Base-by-base conservation (phyloP, 2,888 invertebrate species). In the Helobdella robusta region DNA sequence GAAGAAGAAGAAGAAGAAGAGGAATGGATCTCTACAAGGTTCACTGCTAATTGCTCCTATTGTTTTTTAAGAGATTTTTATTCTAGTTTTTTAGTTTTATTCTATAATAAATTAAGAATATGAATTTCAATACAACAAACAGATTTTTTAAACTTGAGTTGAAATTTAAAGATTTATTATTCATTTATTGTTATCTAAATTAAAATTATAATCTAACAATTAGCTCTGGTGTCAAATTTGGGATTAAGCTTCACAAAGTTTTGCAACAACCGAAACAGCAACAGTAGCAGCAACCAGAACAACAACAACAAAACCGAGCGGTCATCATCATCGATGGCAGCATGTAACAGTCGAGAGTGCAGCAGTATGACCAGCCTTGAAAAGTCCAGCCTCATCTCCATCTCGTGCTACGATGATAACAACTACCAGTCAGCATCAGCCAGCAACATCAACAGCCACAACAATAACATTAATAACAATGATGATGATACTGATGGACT, bases 21-120 rank as follows among this genome's bases (percentile, higher is more conserved):
- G 89, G 73, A 89, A 90, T 83, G 89, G 89, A 73, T 90, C 90
- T 72, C 83, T 90, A 71, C 89, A 89, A 80, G 84, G 90, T 70
- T 35, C n/a, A n/a, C n/a, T n/a, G n/a, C n/a, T n/a, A n/a, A n/a
- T n/a, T n/a, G n/a, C n/a, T n/a, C n/a, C n/a, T n/a, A n/a, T n/a
- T n/a, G n/a, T n/a, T n/a, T n/a, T n/a, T n/a, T n/a, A n/a, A n/a
- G n/a, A n/a, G n/a, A n/a, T n/a, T n/a, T n/a, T n/a, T n/a, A n/a
- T n/a, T n/a, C n/a, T n/a, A n/a, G n/a, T n/a, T n/a, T n/a, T n/a
- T n/a, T n/a, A n/a, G n/a, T n/a, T n/a, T n/a, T n/a, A n/a, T n/a
- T n/a, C n/a, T n/a, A n/a, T n/a, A n/a, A n/a, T n/a, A n/a, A n/a
- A n/a, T n/a, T n/a, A n/a, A n/a, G n/a, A n/a, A n/a, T n/a, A n/a